phyloP scores from a whole-genome alignment of 2,888 invertebrate species.

The Orthonevra nobilis region DNA sequence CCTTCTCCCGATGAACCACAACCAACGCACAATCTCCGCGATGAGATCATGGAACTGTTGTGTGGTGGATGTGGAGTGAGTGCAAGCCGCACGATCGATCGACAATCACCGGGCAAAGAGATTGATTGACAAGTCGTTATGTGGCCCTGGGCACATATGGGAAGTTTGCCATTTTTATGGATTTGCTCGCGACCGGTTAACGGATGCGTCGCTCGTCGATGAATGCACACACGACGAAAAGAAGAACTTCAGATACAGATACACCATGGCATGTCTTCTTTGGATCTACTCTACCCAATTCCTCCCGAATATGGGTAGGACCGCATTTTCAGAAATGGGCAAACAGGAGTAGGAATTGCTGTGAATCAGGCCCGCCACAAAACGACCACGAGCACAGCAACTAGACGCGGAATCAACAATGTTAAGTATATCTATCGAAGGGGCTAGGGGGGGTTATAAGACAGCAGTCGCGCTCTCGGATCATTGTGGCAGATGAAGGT shows the following conservation, averaged over 20 bases:
- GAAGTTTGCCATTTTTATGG: constrained; percentile 69
- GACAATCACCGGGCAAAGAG: constrained; percentile 65
- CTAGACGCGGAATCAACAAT: constrained; percentile 49
- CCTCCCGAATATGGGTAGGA: constrained; percentile 62
- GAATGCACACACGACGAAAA: neutral
- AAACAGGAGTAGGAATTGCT: constrained; percentile 68
- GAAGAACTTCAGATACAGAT: too few species aligned
- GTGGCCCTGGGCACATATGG: constrained; percentile 70
- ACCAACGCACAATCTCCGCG: constrained; percentile 51
- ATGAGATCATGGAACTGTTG: constrained; percentile 41
- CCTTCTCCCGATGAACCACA: constrained; percentile 23
- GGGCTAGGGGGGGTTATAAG: constrained; percentile 6
- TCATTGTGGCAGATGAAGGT: constrained; percentile 65
- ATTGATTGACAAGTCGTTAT: constrained; percentile 70
- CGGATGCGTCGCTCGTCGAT: constrained; percentile 55
- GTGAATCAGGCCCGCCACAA: constrained; percentile 43
- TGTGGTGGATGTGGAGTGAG: constrained; percentile 13
- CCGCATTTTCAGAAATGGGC: constrained; percentile 66
- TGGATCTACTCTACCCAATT: constrained; percentile 63
- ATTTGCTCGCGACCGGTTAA: constrained; percentile 63
- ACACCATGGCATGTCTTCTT: constrained; percentile 31
- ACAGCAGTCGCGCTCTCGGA: constrained; percentile 27
- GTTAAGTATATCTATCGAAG: constrained; percentile 6
- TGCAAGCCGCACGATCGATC: constrained; percentile 59
- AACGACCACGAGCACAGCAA: constrained; percentile 31